phyloP scores from a whole-genome alignment of 1,140 invertebrate species.

The Sminthurinus signatus region DNA sequence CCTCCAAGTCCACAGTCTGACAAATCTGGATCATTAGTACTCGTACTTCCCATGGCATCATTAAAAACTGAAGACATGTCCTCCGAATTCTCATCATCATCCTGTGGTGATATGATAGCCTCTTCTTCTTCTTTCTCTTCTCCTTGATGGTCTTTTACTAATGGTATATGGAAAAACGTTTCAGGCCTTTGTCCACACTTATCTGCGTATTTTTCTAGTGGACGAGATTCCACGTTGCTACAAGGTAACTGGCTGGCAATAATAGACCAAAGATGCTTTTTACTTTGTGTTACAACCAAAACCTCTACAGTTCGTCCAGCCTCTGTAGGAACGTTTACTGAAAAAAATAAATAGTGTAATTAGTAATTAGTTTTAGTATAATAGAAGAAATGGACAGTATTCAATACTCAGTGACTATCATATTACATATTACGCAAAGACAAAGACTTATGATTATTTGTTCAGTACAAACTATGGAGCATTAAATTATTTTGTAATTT shows the following conservation, averaged over 20 bases:
- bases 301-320: neutral
- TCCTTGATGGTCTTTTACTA: neutral
- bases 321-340: neutral
- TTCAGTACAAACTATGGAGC: neutral
- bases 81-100: neutral
- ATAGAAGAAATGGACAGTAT: too few species aligned
- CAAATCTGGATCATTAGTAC: neutral
- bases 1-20: neutral
- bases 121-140: neutral
- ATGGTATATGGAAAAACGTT: neutral
- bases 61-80: too few species aligned
- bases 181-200: neutral
- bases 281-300: conserved; percentile 1
- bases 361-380: too few species aligned
- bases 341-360: too few species aligned
- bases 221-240: neutral
- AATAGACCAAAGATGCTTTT: neutral
- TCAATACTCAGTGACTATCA: too few species aligned
- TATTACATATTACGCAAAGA: too few species aligned
- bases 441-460: neutral
- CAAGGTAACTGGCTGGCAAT: neutral
- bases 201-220: neutral
- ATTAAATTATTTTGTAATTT: neutral
- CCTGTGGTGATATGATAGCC: too few species aligned
- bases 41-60: neutral